Percentiles rank a stretch among this genome's conserved stretches.
Conservation (phyloP, 2,113 vertebrate species). For the Rhadina sibilatrix region DNA sequence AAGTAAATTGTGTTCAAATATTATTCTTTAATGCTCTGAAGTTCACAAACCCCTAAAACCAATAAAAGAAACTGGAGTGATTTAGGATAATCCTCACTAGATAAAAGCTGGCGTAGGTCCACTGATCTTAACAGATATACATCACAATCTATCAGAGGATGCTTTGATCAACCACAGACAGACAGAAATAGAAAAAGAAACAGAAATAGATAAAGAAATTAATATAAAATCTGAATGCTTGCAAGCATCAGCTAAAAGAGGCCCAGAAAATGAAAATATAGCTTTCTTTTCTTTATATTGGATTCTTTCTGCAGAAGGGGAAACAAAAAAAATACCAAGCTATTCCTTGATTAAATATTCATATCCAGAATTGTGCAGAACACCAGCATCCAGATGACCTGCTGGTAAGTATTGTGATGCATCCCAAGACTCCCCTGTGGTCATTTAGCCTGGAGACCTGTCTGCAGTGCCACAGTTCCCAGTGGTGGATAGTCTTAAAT, state of each 20-base stretch:
- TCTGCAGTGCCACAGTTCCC: not conserved
- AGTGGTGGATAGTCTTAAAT: not conserved
- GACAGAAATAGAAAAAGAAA: not conserved
- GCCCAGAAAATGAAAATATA: not conserved
- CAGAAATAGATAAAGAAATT: not conserved
- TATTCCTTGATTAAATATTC: not conserved
- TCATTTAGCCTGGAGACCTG: not conserved
- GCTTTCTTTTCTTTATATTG: not conserved
- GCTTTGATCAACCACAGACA: not conserved
- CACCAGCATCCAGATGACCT: fast-evolving
- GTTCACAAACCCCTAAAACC: not conserved
- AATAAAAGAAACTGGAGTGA: not conserved
- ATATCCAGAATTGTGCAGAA: not conserved
- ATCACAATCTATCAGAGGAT: not conserved
- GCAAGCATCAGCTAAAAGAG: not conserved
- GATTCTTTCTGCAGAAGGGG: not conserved
- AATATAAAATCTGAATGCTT: not conserved
- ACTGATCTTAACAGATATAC: not conserved
- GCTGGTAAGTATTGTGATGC: not conserved
- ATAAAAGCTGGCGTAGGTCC: not conserved
- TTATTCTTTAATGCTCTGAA: not conserved
- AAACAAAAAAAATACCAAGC: not conserved
- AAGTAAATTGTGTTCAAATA: not conserved
- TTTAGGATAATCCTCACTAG: not conserved
- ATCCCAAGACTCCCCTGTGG: not conserved